phyloP scores from a whole-genome alignment of 2,888 invertebrate species.

The Stenotaenia linearis region DNA sequence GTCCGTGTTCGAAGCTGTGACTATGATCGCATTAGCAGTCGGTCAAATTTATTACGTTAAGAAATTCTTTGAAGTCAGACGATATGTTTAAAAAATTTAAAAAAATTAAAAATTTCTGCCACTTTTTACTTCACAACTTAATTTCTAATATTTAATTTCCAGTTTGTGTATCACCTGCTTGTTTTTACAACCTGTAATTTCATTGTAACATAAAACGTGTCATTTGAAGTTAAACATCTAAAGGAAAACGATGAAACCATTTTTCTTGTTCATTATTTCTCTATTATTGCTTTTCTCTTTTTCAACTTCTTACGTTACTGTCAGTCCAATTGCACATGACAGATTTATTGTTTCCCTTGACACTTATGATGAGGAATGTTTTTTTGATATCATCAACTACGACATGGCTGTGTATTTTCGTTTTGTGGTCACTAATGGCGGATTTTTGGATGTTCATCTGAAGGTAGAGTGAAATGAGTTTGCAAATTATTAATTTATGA shows the following conservation, averaged over 20 bases:
- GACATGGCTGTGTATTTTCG: conserved; percentile 95
- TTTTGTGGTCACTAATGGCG: conserved; percentile 98
- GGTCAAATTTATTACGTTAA: not conserved
- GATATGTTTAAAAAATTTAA: not conserved
- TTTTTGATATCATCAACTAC: conserved; percentile 89
- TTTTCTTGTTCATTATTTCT: too few species aligned
- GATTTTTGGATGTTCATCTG: conserved; percentile 97
- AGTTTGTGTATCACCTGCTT: too few species aligned
- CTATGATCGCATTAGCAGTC: not conserved
- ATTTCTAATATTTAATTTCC: too few species aligned
- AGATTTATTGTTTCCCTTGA: conserved; percentile 62
- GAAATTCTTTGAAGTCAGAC: not conserved
- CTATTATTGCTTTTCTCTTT: too few species aligned
- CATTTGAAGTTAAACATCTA: too few species aligned
- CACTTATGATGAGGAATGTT: conserved; percentile 98
- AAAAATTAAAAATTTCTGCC: not conserved
- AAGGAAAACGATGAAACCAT: too few species aligned
- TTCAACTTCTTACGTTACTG: too few species aligned
- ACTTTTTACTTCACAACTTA: too few species aligned
- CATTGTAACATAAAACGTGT: too few species aligned
- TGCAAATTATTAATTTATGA: not conserved
- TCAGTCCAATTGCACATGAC: not conserved
- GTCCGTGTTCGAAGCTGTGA: not conserved
- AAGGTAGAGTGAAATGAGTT: conserved; percentile 45
- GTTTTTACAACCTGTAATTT: too few species aligned